Percentiles rank a stretch among this genome's conserved stretches.
Conservation (phyloP, 2,113 vertebrate species). For the Neofelis nebulosa region DNA sequence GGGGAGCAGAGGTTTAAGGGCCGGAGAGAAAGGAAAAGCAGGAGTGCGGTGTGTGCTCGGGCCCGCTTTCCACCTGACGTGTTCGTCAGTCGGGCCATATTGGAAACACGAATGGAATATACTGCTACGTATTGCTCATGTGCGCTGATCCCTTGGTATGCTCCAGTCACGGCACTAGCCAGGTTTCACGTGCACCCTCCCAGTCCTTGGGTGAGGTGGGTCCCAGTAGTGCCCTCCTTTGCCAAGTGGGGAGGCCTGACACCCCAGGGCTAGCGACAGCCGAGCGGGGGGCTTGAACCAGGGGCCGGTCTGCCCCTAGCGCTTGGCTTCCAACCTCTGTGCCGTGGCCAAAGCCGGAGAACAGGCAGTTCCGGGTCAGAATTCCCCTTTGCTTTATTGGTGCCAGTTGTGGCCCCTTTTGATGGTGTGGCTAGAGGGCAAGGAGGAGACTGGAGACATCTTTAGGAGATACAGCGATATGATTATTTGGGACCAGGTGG, state of each 20-base stretch:
- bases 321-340: background rate
- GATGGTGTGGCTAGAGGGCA: background rate
- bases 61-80: fast-evolving
- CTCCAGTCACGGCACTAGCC: fast-evolving
- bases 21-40: background rate
- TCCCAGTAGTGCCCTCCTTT: fast-evolving
- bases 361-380: fast-evolving
- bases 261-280: fast-evolving
- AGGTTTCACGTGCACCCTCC: fast-evolving
- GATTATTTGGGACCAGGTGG: background rate
- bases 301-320: fast-evolving
- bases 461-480: background rate
- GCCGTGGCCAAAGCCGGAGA: background rate
- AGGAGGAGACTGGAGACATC: background rate
- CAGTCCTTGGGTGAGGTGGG: no score
- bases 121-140: fast-evolving
- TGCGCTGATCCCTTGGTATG: fast-evolving
- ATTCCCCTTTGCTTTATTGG: background rate
- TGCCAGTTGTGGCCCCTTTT: background rate
- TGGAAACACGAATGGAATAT: fast-evolving
- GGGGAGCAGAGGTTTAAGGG: background rate
- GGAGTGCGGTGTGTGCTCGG: fast-evolving
- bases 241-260: no score
- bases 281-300: background rate
- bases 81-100: background rate